A percentile compares a stretch with the other conserved stretches of the same genome.
These are phyloP conservation scores for Caenorhabditis angaria DNA, from an alignment of 2,888 invertebrate genomes.

Conservation along the genomic window DNA sequence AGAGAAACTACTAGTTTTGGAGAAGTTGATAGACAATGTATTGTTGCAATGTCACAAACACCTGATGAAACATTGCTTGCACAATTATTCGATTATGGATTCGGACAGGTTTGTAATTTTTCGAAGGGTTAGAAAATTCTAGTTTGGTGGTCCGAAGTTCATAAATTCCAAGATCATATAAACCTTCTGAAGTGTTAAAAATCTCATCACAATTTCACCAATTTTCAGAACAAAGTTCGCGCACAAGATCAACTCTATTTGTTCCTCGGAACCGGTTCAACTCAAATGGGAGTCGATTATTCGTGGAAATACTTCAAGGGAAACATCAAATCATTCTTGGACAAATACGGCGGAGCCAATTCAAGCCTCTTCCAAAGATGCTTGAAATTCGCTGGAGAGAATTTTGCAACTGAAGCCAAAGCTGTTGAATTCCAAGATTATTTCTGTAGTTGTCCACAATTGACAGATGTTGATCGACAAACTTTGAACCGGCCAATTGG, in stretches of 20 bases:
- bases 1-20: constrained; percentile 60
- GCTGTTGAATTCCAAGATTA: constrained; percentile 34
- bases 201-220: not conserved
- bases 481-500: constrained; percentile 64
- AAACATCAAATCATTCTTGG: constrained; percentile 56
- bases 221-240: constrained; percentile 61
- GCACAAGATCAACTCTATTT: constrained; percentile 61
- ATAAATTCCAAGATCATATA: no score
- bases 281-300: constrained; percentile 56
- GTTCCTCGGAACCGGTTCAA: constrained; percentile 47
- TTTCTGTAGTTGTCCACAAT: constrained; percentile 30
- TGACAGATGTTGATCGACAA: constrained; percentile 34
- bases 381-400: constrained; percentile 36
- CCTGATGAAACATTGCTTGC: constrained; percentile 42
- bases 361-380: constrained; percentile 61
- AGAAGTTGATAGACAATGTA: constrained; percentile 60
- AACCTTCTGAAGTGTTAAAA: no score
- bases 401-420: constrained; percentile 19
- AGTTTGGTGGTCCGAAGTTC: no score
- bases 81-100: constrained; percentile 60
- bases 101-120: constrained; percentile 45
- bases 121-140: not conserved
- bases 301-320: constrained; percentile 65
- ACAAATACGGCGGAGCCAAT: constrained; percentile 64
- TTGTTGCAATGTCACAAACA: constrained; percentile 59